Evolutionary conservation across 2,888 invertebrate genomes (phyloP).

Genomic region (Ennomos fuscantarius): DNA sequence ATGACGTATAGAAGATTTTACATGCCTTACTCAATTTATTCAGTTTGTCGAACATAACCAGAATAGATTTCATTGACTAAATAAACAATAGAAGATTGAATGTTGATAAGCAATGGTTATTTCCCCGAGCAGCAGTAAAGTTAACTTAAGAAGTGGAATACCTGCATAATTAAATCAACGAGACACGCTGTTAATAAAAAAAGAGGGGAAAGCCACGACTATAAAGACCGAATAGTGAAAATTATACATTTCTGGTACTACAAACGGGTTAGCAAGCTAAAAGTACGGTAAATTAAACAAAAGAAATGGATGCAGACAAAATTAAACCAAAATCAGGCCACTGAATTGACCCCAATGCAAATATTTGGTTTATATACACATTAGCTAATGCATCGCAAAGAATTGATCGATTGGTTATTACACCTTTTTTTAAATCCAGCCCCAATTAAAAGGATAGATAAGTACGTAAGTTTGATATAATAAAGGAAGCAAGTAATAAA

Average conservation of each 20-base stretch:
- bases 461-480: not conserved
- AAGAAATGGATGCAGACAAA: constrained; percentile 1
- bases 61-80: too few species aligned
- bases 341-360: constrained; percentile 12
- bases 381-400: constrained; percentile 14
- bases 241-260: not conserved
- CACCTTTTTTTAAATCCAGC: not conserved
- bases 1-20: constrained; percentile 38
- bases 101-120: too few species aligned
- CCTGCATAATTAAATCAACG: too few species aligned
- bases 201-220: too few species aligned
- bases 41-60: too few species aligned
- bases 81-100: too few species aligned
- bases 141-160: not conserved
- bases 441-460: too few species aligned
- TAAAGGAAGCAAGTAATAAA: not conserved
- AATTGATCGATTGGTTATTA: constrained; percentile 1
- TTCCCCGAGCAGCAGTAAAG: not conserved
- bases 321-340: constrained; percentile 4
- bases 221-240: not conserved
- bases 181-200: too few species aligned
- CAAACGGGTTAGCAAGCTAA: not conserved
- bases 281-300: constrained; percentile 7
- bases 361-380: constrained; percentile 21
- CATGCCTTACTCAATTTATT: not conserved